Evolutionary conservation across 30 jellyfish, hydroid and myxozoan species (phyloP).

Genomic region (Pelagia noctiluca): DNA sequence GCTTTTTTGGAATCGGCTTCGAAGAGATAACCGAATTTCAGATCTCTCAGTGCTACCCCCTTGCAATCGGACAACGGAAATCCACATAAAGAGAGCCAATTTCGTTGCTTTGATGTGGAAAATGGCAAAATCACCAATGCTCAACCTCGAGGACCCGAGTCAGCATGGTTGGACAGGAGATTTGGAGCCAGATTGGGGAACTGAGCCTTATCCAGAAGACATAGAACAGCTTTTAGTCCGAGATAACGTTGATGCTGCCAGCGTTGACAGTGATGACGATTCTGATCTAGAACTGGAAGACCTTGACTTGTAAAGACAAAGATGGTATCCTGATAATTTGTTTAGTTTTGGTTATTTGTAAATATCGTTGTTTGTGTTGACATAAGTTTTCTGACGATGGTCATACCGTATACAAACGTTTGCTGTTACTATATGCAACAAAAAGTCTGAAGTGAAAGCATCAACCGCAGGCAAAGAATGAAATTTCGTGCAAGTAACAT

Average conservation of each 20-base stretch:
- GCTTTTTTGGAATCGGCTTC: slow-evolving; percentile 24
- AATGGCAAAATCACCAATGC: slow-evolving; percentile 25
- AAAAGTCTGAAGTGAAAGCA: slow-evolving; percentile 25
- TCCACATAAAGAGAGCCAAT: slow-evolving; percentile 57
- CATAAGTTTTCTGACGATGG: slow-evolving; percentile 21
- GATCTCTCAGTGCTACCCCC: slow-evolving; percentile 67
- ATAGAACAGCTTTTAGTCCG: slow-evolving; percentile 29
- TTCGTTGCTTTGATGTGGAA: slow-evolving; percentile 44
- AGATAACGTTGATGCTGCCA: slow-evolving; percentile 8
- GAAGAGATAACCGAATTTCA: slow-evolving; percentile 22
- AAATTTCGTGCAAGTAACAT: slow-evolving; percentile 15
- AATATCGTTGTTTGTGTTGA: slow-evolving; percentile 18
- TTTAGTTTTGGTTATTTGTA: slow-evolving; percentile 28
- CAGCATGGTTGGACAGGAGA: slow-evolving; percentile 33
- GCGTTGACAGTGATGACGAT: slow-evolving; percentile 44
- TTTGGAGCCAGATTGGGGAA: slow-evolving; percentile 24
- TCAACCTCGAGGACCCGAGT: slow-evolving; percentile 38
- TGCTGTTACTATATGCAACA: slow-evolving; percentile 9
- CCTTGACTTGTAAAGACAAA: slow-evolving; percentile 28
- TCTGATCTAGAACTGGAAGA: slow-evolving; percentile 34
- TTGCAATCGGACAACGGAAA: slow-evolving; percentile 10
- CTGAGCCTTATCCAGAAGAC: slow-evolving; percentile 40
- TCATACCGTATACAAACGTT: slow-evolving; percentile 8
- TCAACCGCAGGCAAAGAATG: slow-evolving; percentile 31
- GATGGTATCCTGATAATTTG: slow-evolving; percentile 20